Base-by-base conservation (phyloP, 2,888 invertebrate species). In the Therioaphis trifolii region DNA sequence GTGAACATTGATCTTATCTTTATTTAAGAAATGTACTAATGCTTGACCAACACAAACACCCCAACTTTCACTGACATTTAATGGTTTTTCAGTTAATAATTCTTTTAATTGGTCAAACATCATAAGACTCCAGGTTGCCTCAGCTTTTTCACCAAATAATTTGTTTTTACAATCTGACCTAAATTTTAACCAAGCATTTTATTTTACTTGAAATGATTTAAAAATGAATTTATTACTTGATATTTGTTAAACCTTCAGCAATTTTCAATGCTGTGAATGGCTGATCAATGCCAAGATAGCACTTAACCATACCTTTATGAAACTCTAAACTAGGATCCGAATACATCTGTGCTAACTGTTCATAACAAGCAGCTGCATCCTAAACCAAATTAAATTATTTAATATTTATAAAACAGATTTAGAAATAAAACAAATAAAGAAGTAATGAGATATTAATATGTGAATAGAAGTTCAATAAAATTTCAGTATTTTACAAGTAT, bases 341-440 rank as follows among this genome's bases (percentile, higher is more conserved):
- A 74, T 72, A 82, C 18, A 84, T 84, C 86, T 90, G 89, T 0
- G 94, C 92, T 76, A 96, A 91, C 85, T 94, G 91, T 88, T 97
- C 97, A 88, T 97, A 97, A 87, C 96, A 96, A 2, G 94, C 92
- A 1, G 95, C 94, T 0, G 96, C 96, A 88, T 97, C 96, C 88
- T 91, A 88, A 78, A 89, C 86, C 24, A 72, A 61, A 43, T 43
- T 40, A 68, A 43, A 9, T 0, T 4, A 43, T 12, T n/a, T 27
- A 27, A 35, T 35, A 35, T 35, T 58, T 15, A 80, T 72, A 68
- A 69, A 9, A 35, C 27, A 71, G 27, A 69, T 12, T 21, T 1
- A 21, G 68, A 7, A 68, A 12, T 35, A 63, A 68, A 43, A 43
- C 2, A 35, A 35, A 35, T 5, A 35, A 35, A 5, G n/a, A n/a